These are phyloP conservation scores for Mus caroli DNA, from an alignment of 2,797 vertebrate species.

Conservation along the genomic window DNA sequence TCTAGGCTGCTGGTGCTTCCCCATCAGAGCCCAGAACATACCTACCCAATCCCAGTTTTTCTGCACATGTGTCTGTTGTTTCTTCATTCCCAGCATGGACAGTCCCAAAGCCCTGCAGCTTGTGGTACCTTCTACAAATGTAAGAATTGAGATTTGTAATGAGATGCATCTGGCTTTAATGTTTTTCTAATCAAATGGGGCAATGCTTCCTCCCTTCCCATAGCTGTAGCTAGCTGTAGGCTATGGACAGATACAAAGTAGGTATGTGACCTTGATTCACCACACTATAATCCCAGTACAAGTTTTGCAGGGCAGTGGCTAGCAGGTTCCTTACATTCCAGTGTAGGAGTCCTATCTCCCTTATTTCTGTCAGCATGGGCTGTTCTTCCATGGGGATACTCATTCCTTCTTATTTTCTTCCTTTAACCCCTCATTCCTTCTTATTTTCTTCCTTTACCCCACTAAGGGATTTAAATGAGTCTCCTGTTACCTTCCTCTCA, in stretches of 20 bases:
- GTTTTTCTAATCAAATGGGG: neutral
- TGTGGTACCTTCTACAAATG: neutral
- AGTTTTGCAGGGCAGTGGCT: neutral
- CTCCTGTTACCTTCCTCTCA: neutral
- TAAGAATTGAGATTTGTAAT: slow-evolving; percentile 11
- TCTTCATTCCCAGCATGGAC: neutral
- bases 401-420: neutral
- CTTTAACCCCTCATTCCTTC: neutral
- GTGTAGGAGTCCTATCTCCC: neutral
- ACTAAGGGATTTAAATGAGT: neutral
- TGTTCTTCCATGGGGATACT: neutral
- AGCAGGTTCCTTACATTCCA: neutral
- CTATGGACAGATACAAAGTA: neutral
- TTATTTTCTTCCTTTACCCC: slow-evolving; percentile 5
- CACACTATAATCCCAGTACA: neutral
- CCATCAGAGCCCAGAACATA: neutral
- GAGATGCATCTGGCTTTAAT: neutral
- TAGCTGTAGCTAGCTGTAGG: neutral
- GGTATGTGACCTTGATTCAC: neutral
- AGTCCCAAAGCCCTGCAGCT: neutral
- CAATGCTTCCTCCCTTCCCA: neutral
- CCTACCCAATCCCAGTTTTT: neutral
- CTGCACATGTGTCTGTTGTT: neutral
- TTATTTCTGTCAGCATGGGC: neutral
- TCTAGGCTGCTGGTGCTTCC: neutral